Conservation (phyloP, 2,113 vertebrate species). For the Cochlearius cochlearius region DNA sequence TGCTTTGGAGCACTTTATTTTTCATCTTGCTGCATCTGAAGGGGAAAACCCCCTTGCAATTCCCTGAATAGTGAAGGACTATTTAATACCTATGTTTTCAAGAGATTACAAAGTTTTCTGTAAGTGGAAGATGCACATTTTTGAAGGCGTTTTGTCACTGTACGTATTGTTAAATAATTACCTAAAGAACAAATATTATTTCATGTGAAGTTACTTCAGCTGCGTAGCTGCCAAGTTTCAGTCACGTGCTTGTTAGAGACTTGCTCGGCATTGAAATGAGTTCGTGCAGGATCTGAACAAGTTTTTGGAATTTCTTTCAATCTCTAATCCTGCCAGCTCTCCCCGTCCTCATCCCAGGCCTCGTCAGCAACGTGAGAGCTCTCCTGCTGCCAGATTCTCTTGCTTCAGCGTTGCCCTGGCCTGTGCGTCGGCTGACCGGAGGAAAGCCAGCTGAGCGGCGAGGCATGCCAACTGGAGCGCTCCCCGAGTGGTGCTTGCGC, state of each 20-base stretch:
- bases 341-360: background rate
- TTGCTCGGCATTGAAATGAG: background rate
- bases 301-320: background rate
- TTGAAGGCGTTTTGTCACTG: background rate
- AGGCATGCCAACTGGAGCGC: fast-evolving
- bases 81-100: background rate
- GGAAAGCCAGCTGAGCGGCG: fast-evolving
- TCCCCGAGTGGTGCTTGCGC: fast-evolving
- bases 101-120: background rate
- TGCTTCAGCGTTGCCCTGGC: background rate
- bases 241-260: conserved; percentile 34
- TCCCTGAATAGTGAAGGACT: background rate
- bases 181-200: conserved; percentile 46
- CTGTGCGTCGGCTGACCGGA: fast-evolving
- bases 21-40: background rate
- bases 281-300: conserved; percentile 12
- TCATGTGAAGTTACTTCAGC: conserved; percentile 20
- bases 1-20: background rate
- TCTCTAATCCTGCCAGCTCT: background rate
- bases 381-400: background rate
- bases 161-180: conserved; percentile 46
- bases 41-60: background rate
- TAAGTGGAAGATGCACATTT: background rate
- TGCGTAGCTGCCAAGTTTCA: conserved; percentile 48
- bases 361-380: background rate